Base-by-base conservation (phyloP, 2,888 invertebrate species). In the Candidula unifasciata region DNA sequence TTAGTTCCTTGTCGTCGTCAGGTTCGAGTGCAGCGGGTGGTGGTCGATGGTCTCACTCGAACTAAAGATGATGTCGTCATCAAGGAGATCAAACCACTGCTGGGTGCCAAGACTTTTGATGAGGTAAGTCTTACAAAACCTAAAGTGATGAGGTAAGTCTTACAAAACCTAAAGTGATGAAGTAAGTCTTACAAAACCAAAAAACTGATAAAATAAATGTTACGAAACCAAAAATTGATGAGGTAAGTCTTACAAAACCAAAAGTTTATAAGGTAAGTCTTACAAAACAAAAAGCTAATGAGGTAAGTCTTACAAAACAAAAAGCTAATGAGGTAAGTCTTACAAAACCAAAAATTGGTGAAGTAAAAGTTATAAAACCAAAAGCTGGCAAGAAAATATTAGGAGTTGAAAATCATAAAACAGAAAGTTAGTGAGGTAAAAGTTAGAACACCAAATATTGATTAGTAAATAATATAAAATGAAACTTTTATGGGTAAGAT, bases 41-140 rank as follows among this genome's bases (percentile, higher is more conserved):
- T 97, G 89, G 95, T 99, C 77, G 96, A 97, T 91, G 98, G 98
- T 0, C 94, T 99, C n/a, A 95, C 94, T 66, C 95, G 98, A 85
- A 99, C 98, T 0, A 97, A 97, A 93, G 96, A 98, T 93, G 98
- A 98, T 92, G 96, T 98, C 88, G 95, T 99, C 60, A 95, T 95
- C 89, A 95, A 96, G 89, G 96, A 97, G 44, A 96, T 98, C 0
- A 95, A 96, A 83, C 96, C 97, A 16, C 94, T 99, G 30, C 98
- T 99, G 94, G 95, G 96, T 88, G 97, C 97, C 0, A 95, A 95
- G 16, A 97, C 97, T 94, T 97, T 99, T 92, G 96, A 97, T 92
- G 97, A 98, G 92, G 96, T 98, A 87, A 37, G 37, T 66, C n/a
- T 60, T 60, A 60, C 0, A 16, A 60, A 21, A 60, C 60, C 6